Evolutionary conservation across 2,113 vertebrate species (phyloP), one percentile per base, ranked within the genome.

Genomic region (Silurus meridionalis): DNA sequence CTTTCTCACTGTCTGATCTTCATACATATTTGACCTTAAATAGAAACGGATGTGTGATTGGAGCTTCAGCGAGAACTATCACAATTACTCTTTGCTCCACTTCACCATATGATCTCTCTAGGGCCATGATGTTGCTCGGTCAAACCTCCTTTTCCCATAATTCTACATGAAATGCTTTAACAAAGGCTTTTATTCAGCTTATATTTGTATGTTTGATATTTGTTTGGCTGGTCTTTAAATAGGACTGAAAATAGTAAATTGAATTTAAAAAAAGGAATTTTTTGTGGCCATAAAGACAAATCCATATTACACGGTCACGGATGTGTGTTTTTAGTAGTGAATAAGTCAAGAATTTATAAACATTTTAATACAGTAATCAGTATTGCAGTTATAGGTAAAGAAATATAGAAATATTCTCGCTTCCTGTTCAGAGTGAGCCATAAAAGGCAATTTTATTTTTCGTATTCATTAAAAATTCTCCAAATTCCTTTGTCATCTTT

Each of bases 151-250:
- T 63, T 52, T 80, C 55, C 57, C 15, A 58, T 55, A 75, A 87
- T 94, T 91, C 93, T 80, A 92, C 91, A 93, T 92, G 93, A 95
- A 90, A 93, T 93, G 92, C 94, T 95, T 96, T 95, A 96, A 95
- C 95, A 94, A 95, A 92, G 85, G 60, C 88, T 91, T 92, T 93
- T 93, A 92, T 93, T 95, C 94, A 93, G 90, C 91, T 90, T 89
- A 91, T 91, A 87, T 83, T 86, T 88, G 87, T 91, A 85, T 90
- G 87, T 87, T 82, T 87, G 91, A 85, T 83, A 89, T 92, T 87
- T 92, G 92, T 66, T 83, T 93, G 92, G 91, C 80, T 91, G 88
- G 82, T 91, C 90, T 92, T 92, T 93, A 92, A 92, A 91, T 46
- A 91, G 88, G 91, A 91, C 92, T 89, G 93, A 92, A 94, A 82